Evolutionary conservation across 35 echinoderm and acorn worm genomes (phyloP), one percentile per base, ranked within the genome.

Genomic region (Holothuria glaberrima): DNA sequence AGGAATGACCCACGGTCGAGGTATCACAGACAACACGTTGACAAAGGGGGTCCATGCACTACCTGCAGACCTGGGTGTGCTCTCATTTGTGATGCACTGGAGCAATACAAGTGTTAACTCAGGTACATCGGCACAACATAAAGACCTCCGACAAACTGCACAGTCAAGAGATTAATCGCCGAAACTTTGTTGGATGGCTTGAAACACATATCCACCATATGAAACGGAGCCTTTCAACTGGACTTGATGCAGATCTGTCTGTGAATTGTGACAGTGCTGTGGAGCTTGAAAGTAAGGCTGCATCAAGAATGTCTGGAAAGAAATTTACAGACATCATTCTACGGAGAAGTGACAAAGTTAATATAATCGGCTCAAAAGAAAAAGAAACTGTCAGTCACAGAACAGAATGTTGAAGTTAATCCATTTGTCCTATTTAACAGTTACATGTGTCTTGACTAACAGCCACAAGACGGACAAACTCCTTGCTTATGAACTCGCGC

Each of bases 1-100:
- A 52, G 87, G 75, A 59, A 80, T 89, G 86, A 89, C 86, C 32
- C 86, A 50, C 60, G 74, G 92, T n/a, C n/a, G n/a, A n/a, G n/a
- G n/a, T 79, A 89, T 89, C 22, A 76, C 71, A 17, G 86, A 75
- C 41, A 86, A 0, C 50, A 89, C 70, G 50, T 75, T 89, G 70
- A 89, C 87, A 74, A 89, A 89, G 87, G 76, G 87, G 87, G 46
- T 89, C 30, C 82, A 86, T 86, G 28, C 82, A 86, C 82, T 64
- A 86, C 56, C 82, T n/a, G n/a, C n/a, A n/a, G n/a, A n/a, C n/a
- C n/a, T 64, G 19, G 31, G 7, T 89, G 87, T 61, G 68, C 41
- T 75, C 64, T 31, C 12, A 75, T 89, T 25, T 52, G 48, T 58
- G 9, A 58, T 22, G 71, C 65, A 52, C 65, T 6, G 41, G 44